Conservation (phyloP, 2,113 vertebrate genomes). For the Eulemur rufifrons region DNA sequence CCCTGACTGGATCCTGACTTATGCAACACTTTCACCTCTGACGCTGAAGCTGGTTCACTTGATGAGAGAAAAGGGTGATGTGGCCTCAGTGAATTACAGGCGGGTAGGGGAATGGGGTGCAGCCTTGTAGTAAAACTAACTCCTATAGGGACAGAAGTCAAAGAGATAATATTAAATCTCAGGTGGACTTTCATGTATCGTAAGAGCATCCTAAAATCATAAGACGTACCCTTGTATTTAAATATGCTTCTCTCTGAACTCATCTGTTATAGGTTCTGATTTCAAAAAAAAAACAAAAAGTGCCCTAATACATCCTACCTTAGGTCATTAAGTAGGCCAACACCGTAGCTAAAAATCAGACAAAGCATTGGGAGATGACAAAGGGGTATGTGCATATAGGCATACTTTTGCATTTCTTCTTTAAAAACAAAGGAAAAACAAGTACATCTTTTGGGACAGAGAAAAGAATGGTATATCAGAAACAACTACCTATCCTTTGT, state of each 20-base stretch:
- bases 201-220: neutral
- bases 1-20: neutral
- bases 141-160: neutral
- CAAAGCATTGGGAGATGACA: neutral
- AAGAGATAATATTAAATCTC: neutral
- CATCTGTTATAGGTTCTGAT: neutral
- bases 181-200: neutral
- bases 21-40: neutral
- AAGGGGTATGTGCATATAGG: neutral
- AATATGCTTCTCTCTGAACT: neutral
- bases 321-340: neutral
- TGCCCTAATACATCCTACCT: neutral
- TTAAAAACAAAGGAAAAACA: neutral
- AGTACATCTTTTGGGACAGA: neutral
- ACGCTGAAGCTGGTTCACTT: neutral
- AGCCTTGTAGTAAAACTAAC: neutral
- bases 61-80: neutral
- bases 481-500: neutral
- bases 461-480: neutral
- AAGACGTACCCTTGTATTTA: neutral
- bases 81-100: neutral
- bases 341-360: neutral
- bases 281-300: neutral
- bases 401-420: neutral
- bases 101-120: neutral